These are phyloP conservation scores for Epizoanthus scotinus DNA, from an alignment of 92 coral and sea anemone genomes.

Conservation along the genomic window DNA sequence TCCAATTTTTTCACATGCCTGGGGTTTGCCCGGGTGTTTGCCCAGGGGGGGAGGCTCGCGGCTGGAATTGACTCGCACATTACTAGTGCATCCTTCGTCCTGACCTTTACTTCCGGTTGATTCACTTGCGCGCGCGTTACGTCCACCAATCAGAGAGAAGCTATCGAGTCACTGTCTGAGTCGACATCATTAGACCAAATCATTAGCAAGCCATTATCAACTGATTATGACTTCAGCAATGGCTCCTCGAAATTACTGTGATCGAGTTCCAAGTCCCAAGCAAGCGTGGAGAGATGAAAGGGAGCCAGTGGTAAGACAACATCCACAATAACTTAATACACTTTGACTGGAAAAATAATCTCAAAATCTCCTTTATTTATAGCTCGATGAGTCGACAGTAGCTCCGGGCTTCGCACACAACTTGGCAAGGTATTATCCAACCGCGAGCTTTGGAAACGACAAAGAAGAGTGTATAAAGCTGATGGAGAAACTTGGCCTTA, in stretches of 20 bases:
- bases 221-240: constrained; percentile 83
- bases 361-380: constrained; percentile 9
- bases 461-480: constrained; percentile 66
- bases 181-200: constrained; percentile 20
- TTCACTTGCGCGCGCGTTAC: not conserved
- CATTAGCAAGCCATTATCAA: constrained; percentile 51
- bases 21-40: too few relatives aligned
- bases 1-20: too few relatives aligned
- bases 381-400: constrained; percentile 70
- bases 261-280: constrained; percentile 50
- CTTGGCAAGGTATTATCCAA: constrained; percentile 76
- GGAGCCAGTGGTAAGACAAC: constrained; percentile 55
- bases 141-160: constrained; percentile 14
- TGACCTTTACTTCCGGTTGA: not conserved
- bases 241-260: constrained; percentile 74
- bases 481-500: constrained; percentile 75
- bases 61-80: too few relatives aligned
- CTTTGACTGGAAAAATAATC: not conserved
- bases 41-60: too few relatives aligned
- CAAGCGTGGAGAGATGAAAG: constrained; percentile 75
- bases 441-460: constrained; percentile 50
- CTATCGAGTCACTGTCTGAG: not conserved
- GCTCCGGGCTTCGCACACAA: constrained; percentile 81
- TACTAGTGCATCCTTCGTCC: too few relatives aligned
- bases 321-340: not conserved